Evolutionary conservation across 2,888 invertebrate species (phyloP).

Genomic region (Neoaliturus tenellus): DNA sequence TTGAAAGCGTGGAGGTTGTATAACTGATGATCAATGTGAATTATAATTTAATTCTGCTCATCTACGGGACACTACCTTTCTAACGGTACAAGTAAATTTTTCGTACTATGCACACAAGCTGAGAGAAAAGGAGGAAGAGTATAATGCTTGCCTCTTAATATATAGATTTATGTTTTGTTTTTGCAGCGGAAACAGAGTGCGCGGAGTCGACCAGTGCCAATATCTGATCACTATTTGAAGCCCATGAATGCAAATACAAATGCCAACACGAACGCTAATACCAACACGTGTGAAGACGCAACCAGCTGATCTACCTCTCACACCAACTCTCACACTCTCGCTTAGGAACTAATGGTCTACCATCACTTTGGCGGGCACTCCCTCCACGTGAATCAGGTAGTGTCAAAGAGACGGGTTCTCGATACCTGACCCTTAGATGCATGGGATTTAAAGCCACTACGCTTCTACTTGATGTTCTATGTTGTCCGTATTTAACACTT

Average conservation of each 20-base stretch:
- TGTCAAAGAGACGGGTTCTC: not conserved
- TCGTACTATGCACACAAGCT: too few species aligned
- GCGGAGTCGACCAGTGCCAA: slow-evolving; percentile 84
- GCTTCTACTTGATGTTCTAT: not conserved
- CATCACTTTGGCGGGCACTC: slow-evolving; percentile 7
- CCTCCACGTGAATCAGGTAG: too few species aligned
- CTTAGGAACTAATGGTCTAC: slow-evolving; percentile 35
- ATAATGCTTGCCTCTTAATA: too few species aligned
- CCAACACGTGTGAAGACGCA: slow-evolving; percentile 17
- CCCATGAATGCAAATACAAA: slow-evolving; percentile 49
- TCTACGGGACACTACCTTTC: too few species aligned
- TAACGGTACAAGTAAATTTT: too few species aligned
- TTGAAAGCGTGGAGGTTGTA: too few species aligned
- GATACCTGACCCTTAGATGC: not conserved
- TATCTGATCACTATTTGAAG: slow-evolving; percentile 82
- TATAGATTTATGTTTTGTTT: slow-evolving; percentile 65
- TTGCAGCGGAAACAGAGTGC: slow-evolving; percentile 88
- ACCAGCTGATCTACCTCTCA: slow-evolving; percentile 27
- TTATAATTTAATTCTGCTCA: too few species aligned
- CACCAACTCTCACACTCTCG: slow-evolving; percentile 15
- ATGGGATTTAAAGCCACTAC: not conserved
- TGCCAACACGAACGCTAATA: not conserved
- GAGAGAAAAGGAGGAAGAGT: too few species aligned
- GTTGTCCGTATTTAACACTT: not conserved
- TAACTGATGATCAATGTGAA: too few species aligned